Percentiles rank a stretch among this genome's conserved stretches.
Conservation (phyloP, 2,113 vertebrate genomes). For the Machaerirhynchus nigripectus region DNA sequence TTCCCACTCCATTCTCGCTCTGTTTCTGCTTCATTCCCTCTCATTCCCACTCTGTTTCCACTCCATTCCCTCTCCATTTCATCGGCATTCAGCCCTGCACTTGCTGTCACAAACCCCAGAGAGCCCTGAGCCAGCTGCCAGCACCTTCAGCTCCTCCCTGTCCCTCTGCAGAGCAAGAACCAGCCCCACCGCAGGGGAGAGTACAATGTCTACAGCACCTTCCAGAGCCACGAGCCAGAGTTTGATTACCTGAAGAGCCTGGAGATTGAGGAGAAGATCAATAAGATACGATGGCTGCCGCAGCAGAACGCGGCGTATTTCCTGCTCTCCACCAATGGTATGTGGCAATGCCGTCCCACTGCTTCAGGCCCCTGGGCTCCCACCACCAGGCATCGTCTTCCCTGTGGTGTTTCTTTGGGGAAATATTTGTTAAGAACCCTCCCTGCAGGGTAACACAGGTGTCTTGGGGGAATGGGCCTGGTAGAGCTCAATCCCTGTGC, state of each 20-base stretch:
- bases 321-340: slow-evolving; percentile 94
- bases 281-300: slow-evolving; percentile 96
- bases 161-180: slow-evolving; percentile 85
- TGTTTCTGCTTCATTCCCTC: background rate
- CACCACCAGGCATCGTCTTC: fast-evolving
- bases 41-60: background rate
- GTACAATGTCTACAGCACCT: slow-evolving; percentile 99
- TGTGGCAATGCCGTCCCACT: fast-evolving
- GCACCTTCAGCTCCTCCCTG: background rate
- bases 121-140: background rate
- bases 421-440: fast-evolving
- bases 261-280: slow-evolving; percentile 98
- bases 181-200: slow-evolving; percentile 92
- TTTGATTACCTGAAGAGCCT: slow-evolving; percentile 98
- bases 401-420: fast-evolving
- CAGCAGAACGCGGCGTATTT: slow-evolving; percentile 98
- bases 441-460: background rate
- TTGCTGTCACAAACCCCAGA: fast-evolving
- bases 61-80: background rate
- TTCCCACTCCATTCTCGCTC: background rate
- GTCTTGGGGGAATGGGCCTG: background rate
- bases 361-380: background rate
- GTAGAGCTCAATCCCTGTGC: background rate
- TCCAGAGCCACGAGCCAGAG: slow-evolving; percentile 97
- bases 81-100: background rate